phyloP scores from a whole-genome alignment of 2,113 vertebrate species.

The Carollia perspicillata region DNA sequence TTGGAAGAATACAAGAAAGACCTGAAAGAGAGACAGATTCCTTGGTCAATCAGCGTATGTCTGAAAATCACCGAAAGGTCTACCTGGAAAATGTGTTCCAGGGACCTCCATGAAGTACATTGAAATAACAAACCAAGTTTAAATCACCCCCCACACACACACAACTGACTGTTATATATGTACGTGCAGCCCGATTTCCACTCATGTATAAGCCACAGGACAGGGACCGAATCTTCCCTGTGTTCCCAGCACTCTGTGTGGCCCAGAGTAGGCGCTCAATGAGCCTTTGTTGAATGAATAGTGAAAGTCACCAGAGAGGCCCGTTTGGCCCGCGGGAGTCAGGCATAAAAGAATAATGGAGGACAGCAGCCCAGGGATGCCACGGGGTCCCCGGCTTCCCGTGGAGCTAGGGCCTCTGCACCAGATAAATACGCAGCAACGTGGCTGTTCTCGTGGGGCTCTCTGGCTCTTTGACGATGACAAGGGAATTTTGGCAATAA shows the following conservation, averaged over 20 bases:
- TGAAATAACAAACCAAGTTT: not conserved
- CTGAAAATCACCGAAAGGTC: not conserved
- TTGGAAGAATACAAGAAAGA: not conserved
- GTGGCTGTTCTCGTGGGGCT: not conserved
- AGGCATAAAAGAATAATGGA: not conserved
- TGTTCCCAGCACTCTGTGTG: not conserved
- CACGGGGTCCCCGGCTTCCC: not conserved
- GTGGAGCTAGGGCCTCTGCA: not conserved
- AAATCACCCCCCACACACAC: not conserved
- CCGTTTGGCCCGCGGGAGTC: not conserved
- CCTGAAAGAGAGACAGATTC: not conserved
- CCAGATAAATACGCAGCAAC: not conserved
- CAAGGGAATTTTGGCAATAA: not conserved
- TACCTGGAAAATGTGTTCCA: not conserved
- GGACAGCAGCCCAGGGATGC: not conserved
- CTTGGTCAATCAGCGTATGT: not conserved
- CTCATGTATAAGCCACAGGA: not conserved
- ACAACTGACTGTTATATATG: not conserved
- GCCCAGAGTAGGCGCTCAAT: not conserved
- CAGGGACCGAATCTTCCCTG: not conserved
- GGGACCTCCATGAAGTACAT: not conserved
- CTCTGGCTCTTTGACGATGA: not conserved
- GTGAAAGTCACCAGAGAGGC: not conserved
- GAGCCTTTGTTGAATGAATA: not conserved
- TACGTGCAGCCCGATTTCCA: not conserved